Percentiles rank a stretch among this genome's conserved stretches.
Conservation (phyloP, 2,113 vertebrate genomes). For the Pholis gunnellus region DNA sequence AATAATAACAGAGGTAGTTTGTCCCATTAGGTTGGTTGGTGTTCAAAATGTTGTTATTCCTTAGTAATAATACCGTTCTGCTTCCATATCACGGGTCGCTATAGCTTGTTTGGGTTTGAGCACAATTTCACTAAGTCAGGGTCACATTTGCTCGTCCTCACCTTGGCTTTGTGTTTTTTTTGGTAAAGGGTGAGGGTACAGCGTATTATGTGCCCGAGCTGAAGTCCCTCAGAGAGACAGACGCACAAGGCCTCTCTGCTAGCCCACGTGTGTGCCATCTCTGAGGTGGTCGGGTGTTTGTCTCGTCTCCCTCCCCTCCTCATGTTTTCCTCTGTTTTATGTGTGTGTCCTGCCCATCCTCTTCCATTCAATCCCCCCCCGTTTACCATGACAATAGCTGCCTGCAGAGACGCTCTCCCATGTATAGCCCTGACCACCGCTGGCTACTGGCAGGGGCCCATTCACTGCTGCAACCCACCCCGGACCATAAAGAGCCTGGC, state of each 20-base stretch:
- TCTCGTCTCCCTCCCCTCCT: constrained; percentile 45
- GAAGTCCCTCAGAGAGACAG: neutral
- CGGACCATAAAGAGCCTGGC: constrained; percentile 78
- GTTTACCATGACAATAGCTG: constrained; percentile 84
- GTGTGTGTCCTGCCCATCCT: constrained; percentile 82
- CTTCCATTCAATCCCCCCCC: constrained; percentile 71
- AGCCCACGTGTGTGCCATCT: constrained; percentile 60
- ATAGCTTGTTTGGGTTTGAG: neutral
- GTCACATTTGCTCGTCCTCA: neutral
- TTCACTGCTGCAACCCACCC: constrained; percentile 73
- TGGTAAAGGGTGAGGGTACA: neutral
- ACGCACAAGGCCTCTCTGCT: constrained; percentile 5
- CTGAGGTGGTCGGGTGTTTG: constrained; percentile 75
- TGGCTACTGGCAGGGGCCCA: constrained; percentile 75
- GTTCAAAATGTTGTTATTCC: neutral
- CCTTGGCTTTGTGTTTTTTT: constrained; percentile 7
- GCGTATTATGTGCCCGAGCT: neutral
- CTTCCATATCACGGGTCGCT: neutral
- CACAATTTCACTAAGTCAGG: neutral
- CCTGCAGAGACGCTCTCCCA: constrained; percentile 77
- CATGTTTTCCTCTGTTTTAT: constrained; percentile 77
- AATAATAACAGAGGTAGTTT: neutral
- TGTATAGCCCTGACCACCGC: constrained; percentile 67
- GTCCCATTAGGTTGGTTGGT: neutral
- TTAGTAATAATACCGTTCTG: neutral